A percentile compares a stretch with the other conserved stretches of the same genome.
Evolutionary conservation across 2,113 vertebrate genomes (phyloP).

Genomic region (Ia io): DNA sequence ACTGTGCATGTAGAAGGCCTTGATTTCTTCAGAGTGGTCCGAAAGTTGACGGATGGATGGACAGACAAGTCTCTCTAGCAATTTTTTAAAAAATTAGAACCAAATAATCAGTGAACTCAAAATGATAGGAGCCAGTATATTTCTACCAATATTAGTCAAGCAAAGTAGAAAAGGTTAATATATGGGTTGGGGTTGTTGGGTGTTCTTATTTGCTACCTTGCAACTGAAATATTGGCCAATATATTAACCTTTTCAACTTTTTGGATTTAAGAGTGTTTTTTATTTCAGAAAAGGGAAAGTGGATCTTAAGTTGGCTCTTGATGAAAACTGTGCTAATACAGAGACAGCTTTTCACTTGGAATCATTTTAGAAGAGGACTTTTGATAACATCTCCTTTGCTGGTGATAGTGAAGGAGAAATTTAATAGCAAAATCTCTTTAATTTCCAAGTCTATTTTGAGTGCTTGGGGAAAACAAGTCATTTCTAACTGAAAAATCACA

Average conservation of each 20-base stretch:
- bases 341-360: background rate
- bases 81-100: background rate
- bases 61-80: background rate
- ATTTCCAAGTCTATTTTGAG: conserved; percentile 30
- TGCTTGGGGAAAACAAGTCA: background rate
- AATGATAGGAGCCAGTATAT: background rate
- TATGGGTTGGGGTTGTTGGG: background rate
- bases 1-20: background rate
- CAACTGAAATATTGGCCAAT: background rate
- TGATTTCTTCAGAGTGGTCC: background rate
- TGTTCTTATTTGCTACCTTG: background rate
- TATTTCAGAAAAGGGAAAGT: background rate
- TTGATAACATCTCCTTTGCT: background rate
- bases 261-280: background rate
- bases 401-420: background rate
- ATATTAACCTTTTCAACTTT: background rate
- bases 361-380: background rate
- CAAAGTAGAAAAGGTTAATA: background rate
- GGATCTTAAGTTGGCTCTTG: background rate
- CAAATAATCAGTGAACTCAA: background rate
- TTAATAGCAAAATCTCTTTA: background rate
- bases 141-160: background rate
- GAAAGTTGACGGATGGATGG: background rate
- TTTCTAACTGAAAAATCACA: conserved; percentile 32
- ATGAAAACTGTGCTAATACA: background rate